phyloP scores from a whole-genome alignment of 2,888 invertebrate species.

The Agonopterix subpropinquella region DNA sequence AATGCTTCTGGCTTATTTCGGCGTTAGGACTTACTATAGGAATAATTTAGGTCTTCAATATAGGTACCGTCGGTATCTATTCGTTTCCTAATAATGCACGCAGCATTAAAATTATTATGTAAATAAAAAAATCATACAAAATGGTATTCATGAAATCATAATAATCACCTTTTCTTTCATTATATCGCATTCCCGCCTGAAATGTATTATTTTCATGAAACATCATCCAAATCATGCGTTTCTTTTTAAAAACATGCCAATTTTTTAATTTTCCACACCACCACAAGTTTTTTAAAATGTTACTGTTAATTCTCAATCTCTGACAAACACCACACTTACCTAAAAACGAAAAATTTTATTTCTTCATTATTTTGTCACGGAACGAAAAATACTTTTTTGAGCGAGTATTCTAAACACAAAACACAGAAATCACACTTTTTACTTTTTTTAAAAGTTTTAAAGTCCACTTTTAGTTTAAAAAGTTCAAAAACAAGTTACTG shows the following conservation, averaged over 20 bases:
- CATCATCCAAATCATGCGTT: constrained; percentile 55
- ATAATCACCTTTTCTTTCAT: constrained; percentile 5
- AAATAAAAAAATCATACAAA: background rate
- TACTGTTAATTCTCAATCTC: constrained; percentile 50
- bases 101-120: background rate
- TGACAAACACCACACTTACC: constrained; percentile 65
- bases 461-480: constrained; percentile 12
- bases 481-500: background rate
- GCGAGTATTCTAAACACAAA: constrained; percentile 20
- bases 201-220: constrained; percentile 11
- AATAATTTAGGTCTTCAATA: no score
- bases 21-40: no score
- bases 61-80: no score
- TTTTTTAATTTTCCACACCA: constrained; percentile 54
- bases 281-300: constrained; percentile 38
- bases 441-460: constrained; percentile 7
- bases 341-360: constrained; percentile 27
- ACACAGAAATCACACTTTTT: constrained; percentile 24
- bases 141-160: background rate
- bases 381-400: constrained; percentile 17
- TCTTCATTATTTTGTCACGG: constrained; percentile 16
- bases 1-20: no score
- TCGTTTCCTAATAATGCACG: no score
- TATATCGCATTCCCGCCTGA: background rate
- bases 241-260: constrained; percentile 46